These are phyloP conservation scores for Nebria brevicollis DNA, from an alignment of 2,888 invertebrate species.

Conservation along the genomic window DNA sequence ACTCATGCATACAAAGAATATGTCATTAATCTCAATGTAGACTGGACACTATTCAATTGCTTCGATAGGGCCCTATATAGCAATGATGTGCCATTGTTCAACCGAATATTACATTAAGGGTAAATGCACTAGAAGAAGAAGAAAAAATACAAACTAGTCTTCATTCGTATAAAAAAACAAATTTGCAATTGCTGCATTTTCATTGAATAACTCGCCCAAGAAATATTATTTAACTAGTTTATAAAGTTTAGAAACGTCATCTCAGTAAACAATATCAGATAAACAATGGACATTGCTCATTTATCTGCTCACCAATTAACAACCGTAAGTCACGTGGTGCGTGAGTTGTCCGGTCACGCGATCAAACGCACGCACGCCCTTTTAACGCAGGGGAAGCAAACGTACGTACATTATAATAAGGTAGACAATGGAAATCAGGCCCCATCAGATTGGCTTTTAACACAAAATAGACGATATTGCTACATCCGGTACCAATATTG, in stretches of 20 bases:
- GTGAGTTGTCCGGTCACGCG: background rate
- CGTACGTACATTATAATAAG: background rate
- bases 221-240: too few species aligned
- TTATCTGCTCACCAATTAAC: background rate
- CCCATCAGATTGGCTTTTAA: constrained; percentile 43
- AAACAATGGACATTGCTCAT: background rate
- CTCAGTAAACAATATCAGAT: background rate
- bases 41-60: constrained; percentile 13
- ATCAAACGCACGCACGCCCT: background rate
- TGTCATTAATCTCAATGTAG: constrained; percentile 52
- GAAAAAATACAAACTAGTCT: background rate
- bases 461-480: constrained; percentile 20
- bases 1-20: constrained; percentile 58
- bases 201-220: too few species aligned
- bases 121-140: background rate
- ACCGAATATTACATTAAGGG: background rate
- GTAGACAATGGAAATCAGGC: constrained; percentile 4
- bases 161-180: background rate
- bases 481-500: background rate
- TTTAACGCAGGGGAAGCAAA: background rate
- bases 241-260: background rate
- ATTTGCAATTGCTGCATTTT: too few species aligned
- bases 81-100: background rate
- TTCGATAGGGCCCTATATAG: background rate
- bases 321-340: background rate